Evolutionary conservation across 2,113 vertebrate genomes (phyloP).

Genomic region (Raja brachyura): DNA sequence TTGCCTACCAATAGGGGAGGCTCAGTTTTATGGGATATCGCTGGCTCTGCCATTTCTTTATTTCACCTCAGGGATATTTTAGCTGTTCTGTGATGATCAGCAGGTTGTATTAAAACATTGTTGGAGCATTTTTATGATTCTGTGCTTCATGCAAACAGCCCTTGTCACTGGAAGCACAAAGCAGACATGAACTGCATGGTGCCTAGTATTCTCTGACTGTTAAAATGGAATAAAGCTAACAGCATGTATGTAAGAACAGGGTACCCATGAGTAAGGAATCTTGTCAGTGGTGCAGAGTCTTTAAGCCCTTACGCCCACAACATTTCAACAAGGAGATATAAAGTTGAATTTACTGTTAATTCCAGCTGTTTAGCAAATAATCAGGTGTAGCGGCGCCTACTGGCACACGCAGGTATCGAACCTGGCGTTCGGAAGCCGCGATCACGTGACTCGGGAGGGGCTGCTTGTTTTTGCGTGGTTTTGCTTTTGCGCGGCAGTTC

Average conservation of each 20-base stretch:
- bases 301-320: neutral
- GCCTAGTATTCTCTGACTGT: neutral
- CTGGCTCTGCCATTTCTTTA: neutral
- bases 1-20: neutral
- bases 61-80: neutral
- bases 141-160: neutral
- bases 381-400: no score
- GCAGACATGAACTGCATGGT: neutral
- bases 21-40: neutral
- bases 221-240: neutral
- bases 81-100: neutral
- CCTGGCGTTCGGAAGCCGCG: no score
- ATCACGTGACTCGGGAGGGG: no score
- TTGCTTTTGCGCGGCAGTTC: no score
- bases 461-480: no score
- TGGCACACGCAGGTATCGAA: no score
- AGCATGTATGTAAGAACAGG: neutral
- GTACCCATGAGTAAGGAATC: neutral
- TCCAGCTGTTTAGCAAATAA: neutral
- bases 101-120: neutral
- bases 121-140: neutral
- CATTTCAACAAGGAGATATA: neutral
- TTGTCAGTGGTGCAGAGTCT: neutral
- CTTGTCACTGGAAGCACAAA: neutral
- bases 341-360: neutral